Evolutionary conservation across 2,888 invertebrate genomes (phyloP).

Genomic region (Parnassius smintheus): DNA sequence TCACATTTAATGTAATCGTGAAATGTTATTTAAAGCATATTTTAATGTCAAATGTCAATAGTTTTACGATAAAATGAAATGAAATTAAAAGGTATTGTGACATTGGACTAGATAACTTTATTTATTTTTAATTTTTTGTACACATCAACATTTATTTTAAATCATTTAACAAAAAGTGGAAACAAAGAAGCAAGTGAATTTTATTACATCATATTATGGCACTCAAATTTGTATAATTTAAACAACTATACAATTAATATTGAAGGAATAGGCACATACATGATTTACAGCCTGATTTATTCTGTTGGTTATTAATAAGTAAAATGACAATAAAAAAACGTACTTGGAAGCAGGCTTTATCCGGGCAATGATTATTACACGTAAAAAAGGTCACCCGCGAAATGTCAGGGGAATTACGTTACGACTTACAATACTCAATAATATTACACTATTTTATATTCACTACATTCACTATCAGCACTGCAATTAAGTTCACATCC

Average conservation of each 20-base stretch:
- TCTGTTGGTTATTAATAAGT: too few relatives aligned
- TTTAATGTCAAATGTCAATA: constrained; percentile 24
- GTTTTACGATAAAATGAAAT: constrained; percentile 19
- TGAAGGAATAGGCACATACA: not conserved
- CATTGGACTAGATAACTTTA: constrained; percentile 23
- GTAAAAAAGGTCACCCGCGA: not conserved
- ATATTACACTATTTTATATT: not conserved
- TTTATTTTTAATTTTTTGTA: constrained; percentile 11
- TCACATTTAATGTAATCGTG: too few relatives aligned
- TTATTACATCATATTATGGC: constrained; percentile 13
- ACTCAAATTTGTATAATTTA: constrained; percentile 17
- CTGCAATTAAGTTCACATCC: constrained; percentile 1
- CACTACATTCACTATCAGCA: constrained; percentile 1
- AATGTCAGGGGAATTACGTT: constrained; percentile 10
- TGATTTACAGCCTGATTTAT: too few relatives aligned
- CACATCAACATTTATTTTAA: constrained; percentile 6
- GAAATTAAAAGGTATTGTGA: constrained; percentile 14
- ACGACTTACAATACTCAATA: not conserved
- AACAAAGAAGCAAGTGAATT: constrained; percentile 1
- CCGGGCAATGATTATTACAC: too few relatives aligned
- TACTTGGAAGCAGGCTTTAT: too few relatives aligned
- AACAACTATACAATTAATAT: constrained; percentile 2
- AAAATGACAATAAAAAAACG: too few relatives aligned
- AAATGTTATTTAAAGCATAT: not conserved
- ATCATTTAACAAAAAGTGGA: constrained; percentile 13